Base-by-base conservation (phyloP, 2,888 invertebrate genomes). In the Stegana nigrithorax region DNA sequence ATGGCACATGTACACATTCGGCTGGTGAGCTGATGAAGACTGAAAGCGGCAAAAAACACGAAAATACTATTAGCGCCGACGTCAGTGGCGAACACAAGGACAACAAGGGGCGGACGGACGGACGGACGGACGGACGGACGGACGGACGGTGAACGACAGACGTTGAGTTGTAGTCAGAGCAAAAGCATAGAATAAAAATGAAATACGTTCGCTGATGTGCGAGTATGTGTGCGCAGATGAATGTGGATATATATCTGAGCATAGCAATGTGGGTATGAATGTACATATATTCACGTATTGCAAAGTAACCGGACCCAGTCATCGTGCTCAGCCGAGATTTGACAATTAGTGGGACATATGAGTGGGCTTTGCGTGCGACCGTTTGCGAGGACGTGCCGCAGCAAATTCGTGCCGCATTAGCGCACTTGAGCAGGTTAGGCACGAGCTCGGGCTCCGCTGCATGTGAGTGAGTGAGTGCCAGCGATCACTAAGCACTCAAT, bases 31-130 rank as follows among this genome's bases (percentile, higher is more conserved):
- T 17, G 39, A 4, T 6, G 39, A 39, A 4, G 39, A 10, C 14
- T 39, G 39, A 17, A 36, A 55, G 19, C 53, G 10, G 23, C 5
- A 47, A 14, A 64, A 23, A 65, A 70, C 68, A 70, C 64, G 66
- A 65, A 68, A 68, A 68, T 42, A 60, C 70, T 68, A 70, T 70
- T 70, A 68, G 65, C 58, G 65, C 39, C 63, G 66, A 62, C 12
- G 26, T 36, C 62, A 42, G 27, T 25, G 36, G 26, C 12, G 32
- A 47, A 32, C 10, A 12, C n/a, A n/a, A n/a, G n/a, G n/a, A n/a
- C n/a, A n/a, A n/a, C n/a, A n/a, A n/a, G n/a, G n/a, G n/a, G n/a
- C n/a, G n/a, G n/a, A n/a, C n/a, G n/a, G n/a, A n/a, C n/a, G n/a
- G n/a, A n/a, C n/a, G n/a, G n/a, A n/a, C n/a, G n/a, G n/a, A n/a